phyloP scores from a whole-genome alignment of 2,113 vertebrate species.

The Nettapus auritus region DNA sequence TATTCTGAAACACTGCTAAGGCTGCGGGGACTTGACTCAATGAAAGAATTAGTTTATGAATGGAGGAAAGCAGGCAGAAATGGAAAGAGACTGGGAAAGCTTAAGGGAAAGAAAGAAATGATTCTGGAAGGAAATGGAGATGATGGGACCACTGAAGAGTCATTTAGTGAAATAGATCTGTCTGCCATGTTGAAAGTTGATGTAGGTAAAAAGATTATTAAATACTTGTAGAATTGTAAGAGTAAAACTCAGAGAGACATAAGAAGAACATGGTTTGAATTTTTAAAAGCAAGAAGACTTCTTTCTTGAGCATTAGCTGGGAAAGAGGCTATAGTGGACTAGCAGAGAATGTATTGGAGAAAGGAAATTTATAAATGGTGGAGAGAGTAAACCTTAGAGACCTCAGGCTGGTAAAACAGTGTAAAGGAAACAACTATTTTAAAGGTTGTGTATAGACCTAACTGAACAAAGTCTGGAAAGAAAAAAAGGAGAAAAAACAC shows the following conservation, averaged over 20 bases:
- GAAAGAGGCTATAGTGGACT: background rate
- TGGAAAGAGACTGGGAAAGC: background rate
- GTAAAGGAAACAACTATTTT: background rate
- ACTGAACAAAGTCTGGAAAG: background rate
- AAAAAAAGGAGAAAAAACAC: background rate
- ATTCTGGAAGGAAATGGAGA: background rate
- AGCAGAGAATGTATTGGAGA: background rate
- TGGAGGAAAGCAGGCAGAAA: background rate
- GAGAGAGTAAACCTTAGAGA: background rate
- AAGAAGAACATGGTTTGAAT: background rate
- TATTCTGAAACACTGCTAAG: background rate
- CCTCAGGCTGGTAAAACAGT: background rate
- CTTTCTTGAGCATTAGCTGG: background rate
- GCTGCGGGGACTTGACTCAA: background rate
- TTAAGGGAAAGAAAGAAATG: background rate
- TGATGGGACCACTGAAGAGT: background rate
- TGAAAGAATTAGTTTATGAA: background rate
- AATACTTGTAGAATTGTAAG: slow-evolving; percentile 7
- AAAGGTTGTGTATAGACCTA: background rate
- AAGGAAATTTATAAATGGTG: background rate
- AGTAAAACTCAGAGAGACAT: background rate
- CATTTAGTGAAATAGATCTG: background rate
- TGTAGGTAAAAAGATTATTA: slow-evolving; percentile 33
- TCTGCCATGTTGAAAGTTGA: slow-evolving; percentile 30
- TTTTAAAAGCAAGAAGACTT: slow-evolving; percentile 6